A percentile compares a stretch with the other conserved stretches of the same genome.
Conservation (phyloP, 2,113 vertebrate genomes). For the Tragelaphus strepsiceros region DNA sequence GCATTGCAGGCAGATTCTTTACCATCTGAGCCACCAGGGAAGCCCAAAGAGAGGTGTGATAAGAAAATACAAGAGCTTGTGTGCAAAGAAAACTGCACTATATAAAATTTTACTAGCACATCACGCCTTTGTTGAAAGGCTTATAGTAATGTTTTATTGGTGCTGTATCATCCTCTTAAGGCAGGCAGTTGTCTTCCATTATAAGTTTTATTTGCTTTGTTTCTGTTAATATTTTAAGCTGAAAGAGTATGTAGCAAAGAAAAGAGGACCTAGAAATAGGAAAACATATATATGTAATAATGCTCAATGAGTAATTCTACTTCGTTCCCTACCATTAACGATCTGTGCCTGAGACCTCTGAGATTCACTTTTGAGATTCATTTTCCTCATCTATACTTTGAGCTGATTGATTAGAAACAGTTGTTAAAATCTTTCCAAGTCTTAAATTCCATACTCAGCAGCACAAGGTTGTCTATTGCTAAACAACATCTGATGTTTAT, state of each 20-base stretch:
- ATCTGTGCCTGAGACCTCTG: not conserved
- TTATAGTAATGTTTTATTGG: not conserved
- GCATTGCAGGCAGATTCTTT: not conserved
- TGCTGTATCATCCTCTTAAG: not conserved
- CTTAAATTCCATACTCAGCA: not conserved
- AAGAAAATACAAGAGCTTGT: not conserved
- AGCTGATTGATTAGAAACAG: not conserved
- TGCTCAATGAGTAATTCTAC: not conserved
- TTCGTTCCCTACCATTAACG: not conserved
- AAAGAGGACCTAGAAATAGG: not conserved
- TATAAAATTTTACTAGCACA: not conserved
- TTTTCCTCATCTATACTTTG: not conserved
- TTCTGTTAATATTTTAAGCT: not conserved
- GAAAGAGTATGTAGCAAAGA: not conserved
- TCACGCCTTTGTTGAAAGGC: not conserved
- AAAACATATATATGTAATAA: not conserved
- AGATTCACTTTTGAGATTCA: not conserved
- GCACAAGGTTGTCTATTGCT: not conserved
- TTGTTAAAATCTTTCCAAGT: not conserved
- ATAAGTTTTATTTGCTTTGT: not conserved
- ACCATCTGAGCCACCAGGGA: not conserved
- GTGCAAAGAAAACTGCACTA: not conserved
- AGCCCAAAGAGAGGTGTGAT: not conserved
- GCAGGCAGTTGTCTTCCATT: not conserved
- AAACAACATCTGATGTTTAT: not conserved